A percentile compares a stretch with the other conserved stretches of the same genome.
phyloP scores from a whole-genome alignment of 2,888 invertebrate species.

The Hirtodrosophila alboralis region DNA sequence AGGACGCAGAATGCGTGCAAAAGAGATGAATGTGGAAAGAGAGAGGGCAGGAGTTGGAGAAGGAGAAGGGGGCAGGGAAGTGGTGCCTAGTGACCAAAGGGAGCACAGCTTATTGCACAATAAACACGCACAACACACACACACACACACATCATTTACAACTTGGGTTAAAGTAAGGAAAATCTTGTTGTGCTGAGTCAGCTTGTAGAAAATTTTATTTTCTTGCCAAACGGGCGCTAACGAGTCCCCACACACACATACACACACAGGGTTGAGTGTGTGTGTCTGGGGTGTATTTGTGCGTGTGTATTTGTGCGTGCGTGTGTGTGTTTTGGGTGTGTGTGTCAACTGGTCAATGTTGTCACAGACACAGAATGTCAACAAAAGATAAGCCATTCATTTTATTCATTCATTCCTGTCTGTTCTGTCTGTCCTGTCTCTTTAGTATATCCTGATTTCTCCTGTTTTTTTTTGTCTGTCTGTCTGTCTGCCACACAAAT shows the following conservation, averaged over 20 bases:
- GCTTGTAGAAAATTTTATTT: conserved; percentile 64
- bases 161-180: too few relatives aligned
- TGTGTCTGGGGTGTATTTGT: conserved; percentile 6
- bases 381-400: conserved; percentile 80
- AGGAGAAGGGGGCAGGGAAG: neutral
- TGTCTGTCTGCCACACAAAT: conserved; percentile 6
- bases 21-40: neutral
- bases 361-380: conserved; percentile 77
- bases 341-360: conserved; percentile 75
- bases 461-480: neutral
- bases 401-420: conserved; percentile 72
- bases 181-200: conserved; percentile 64
- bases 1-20: conserved; percentile 37
- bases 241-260: conserved; percentile 52
- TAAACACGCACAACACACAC: conserved; percentile 58
- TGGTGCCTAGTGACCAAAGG: conserved; percentile 24
- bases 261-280: too few relatives aligned
- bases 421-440: neutral
- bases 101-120: conserved; percentile 72
- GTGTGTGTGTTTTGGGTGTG: conserved; percentile 12
- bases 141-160: conserved; percentile 31
- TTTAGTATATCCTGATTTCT: too few relatives aligned
- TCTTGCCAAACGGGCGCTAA: conserved; percentile 54
- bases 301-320: conserved; percentile 11
- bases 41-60: conserved; percentile 8